phyloP scores from a whole-genome alignment of 2,888 invertebrate genomes.

The Rhagophthalmus giganteus region DNA sequence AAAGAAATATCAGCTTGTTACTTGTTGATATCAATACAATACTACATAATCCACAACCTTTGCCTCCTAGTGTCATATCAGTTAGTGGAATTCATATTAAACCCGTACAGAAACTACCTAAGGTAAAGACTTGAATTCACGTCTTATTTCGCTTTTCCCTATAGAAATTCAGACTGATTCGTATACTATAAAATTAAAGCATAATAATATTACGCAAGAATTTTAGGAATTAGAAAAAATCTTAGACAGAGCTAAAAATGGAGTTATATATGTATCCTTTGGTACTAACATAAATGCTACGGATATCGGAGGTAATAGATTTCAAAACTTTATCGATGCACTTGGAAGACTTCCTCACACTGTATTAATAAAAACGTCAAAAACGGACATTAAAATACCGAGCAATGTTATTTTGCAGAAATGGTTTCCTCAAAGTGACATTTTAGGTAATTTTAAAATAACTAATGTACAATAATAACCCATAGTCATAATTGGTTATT shows the following conservation, averaged over 20 bases:
- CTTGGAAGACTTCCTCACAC: conserved; percentile 3
- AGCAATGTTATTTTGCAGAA: conserved; percentile 46
- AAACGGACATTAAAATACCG: conserved; percentile 35
- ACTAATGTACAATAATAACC: no score
- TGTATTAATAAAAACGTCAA: not conserved
- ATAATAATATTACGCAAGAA: no score
- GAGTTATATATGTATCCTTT: conserved; percentile 48
- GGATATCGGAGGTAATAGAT: not conserved
- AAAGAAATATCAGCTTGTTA: conserved; percentile 40
- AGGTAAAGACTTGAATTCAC: conserved; percentile 39
- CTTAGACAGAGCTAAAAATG: conserved; percentile 41
- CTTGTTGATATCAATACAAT: conserved; percentile 44
- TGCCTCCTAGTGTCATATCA: conserved; percentile 49
- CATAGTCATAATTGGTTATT: no score
- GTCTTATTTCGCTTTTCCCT: no score
- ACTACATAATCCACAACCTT: conserved; percentile 42
- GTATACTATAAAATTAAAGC: no score
- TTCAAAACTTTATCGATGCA: not conserved
- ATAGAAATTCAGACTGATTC: no score
- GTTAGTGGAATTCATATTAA: conserved; percentile 49
- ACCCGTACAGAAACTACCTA: conserved; percentile 38
- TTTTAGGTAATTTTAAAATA: conserved; percentile 44
- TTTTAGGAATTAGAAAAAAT: conserved; percentile 32
- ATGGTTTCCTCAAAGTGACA: conserved; percentile 52
- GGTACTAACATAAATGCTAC: conserved; percentile 41